Evolutionary conservation across 2,888 invertebrate genomes (phyloP).

Genomic region (Chromoteleia sp.): DNA sequence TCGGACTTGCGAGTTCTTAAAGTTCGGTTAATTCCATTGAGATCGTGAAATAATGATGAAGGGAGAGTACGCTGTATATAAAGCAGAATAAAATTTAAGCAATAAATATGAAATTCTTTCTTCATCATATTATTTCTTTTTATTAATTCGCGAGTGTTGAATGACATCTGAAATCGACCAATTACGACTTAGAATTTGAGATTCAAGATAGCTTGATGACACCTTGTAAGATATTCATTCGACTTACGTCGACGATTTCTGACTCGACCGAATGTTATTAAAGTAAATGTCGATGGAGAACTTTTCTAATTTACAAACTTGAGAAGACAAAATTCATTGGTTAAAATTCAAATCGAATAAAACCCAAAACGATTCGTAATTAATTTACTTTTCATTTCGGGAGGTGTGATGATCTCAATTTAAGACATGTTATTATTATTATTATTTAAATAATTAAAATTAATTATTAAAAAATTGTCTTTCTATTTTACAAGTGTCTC

Average conservation of each 20-base stretch:
- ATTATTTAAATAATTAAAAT: no score
- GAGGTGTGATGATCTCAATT: no score
- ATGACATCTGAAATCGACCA: constrained; percentile 32
- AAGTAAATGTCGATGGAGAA: constrained; percentile 56
- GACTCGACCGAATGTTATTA: constrained; percentile 49
- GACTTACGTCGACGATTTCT: constrained; percentile 9
- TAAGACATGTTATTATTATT: no score
- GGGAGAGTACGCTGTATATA: not conserved
- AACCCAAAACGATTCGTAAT: constrained; percentile 17
- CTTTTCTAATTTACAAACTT: constrained; percentile 59
- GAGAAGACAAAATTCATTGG: constrained; percentile 14
- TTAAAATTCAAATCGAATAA: constrained; percentile 4
- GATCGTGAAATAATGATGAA: constrained; percentile 40
- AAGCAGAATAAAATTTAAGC: not conserved
- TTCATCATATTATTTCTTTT: constrained; percentile 11
- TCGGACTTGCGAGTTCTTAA: constrained; percentile 27
- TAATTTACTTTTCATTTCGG: constrained; percentile 14
- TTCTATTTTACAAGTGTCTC: no score
- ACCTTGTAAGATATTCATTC: constrained; percentile 53
- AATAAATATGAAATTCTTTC: constrained; percentile 1
- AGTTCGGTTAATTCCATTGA: constrained; percentile 21
- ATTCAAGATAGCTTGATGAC: constrained; percentile 43
- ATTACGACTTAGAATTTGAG: constrained; percentile 24
- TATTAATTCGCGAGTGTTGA: constrained; percentile 13
- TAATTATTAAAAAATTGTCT: no score